Conservation (phyloP, 53 echinoderm and acorn worm species). For the Echinarachnius parma region DNA sequence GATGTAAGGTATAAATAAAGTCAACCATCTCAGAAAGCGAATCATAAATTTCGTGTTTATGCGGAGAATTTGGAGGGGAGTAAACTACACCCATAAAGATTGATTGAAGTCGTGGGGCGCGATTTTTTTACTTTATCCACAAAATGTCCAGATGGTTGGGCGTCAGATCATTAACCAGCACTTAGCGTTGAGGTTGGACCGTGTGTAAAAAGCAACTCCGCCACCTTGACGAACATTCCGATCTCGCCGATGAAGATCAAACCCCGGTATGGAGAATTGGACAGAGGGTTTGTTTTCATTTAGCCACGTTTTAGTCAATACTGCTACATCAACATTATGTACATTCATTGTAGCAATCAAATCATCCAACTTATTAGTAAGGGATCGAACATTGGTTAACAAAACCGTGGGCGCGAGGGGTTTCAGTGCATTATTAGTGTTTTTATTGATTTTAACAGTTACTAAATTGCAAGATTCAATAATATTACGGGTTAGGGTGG, state of each 20-base stretch:
- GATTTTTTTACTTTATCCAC: neutral
- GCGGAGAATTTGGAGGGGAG: neutral
- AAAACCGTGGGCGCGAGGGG: neutral
- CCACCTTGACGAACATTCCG: neutral
- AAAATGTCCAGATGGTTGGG: neutral
- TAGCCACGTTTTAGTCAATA: neutral
- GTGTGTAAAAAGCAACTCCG: conserved; percentile 3
- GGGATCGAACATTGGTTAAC: neutral
- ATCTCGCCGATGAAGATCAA: conserved; percentile 6
- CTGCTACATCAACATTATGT: neutral
- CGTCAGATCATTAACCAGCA: neutral
- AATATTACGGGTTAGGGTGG: no score
- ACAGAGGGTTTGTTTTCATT: conserved; percentile 2
- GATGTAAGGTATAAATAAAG: neutral
- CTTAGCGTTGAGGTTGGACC: neutral
- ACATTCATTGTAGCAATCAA: conserved; percentile 15
- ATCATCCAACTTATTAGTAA: conserved; percentile 9
- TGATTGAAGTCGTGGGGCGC: neutral
- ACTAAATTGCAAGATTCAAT: no score
- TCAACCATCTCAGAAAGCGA: conserved; percentile 1
- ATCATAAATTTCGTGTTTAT: conserved; percentile 2
- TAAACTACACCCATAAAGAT: conserved; percentile 3
- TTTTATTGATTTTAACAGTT: neutral
- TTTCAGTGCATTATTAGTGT: neutral
- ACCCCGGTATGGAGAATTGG: conserved; percentile 9